Evolutionary conservation across 2,888 invertebrate species (phyloP).

Genomic region (Dicyrtomina minuta): DNA sequence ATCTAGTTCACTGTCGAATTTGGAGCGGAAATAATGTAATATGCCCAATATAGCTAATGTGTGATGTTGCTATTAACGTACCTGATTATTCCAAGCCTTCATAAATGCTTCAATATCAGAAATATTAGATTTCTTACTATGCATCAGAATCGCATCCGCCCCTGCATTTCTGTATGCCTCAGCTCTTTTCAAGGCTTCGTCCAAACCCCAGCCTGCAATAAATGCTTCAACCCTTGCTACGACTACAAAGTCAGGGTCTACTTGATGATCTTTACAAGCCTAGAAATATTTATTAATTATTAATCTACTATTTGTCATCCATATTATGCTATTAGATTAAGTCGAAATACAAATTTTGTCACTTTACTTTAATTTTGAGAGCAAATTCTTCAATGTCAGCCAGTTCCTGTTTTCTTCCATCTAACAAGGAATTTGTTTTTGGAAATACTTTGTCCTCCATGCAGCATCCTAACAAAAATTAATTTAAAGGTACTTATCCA

Average conservation of each 20-base stretch:
- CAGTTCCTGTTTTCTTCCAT: conserved; percentile 57
- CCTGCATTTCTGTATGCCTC: conserved; percentile 55
- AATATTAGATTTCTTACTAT: conserved; percentile 58
- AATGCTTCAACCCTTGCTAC: conserved; percentile 59
- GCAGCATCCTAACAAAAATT: conserved; percentile 57
- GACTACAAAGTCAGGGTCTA: conserved; percentile 59
- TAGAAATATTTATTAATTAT: conserved; percentile 39
- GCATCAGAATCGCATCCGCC: conserved; percentile 59
- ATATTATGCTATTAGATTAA: not conserved
- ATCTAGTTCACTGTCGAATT: too few species aligned
- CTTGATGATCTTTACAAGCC: conserved; percentile 59
- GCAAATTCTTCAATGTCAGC: conserved; percentile 59
- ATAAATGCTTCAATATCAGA: conserved; percentile 58
- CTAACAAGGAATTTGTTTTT: conserved; percentile 59
- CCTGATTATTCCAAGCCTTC: conserved; percentile 59
- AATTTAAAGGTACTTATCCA: too few species aligned
- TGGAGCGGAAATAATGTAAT: conserved; percentile 6
- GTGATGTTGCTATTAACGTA: conserved; percentile 34
- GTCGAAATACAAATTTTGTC: conserved; percentile 1
- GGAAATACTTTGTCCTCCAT: conserved; percentile 59
- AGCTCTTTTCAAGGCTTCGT: conserved; percentile 55
- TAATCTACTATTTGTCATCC: not conserved
- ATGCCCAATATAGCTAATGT: not conserved
- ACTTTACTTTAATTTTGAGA: conserved; percentile 57
- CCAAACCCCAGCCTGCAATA: conserved; percentile 55